Evolutionary conservation across 2,888 invertebrate species (phyloP).

Genomic region (Schizaphis graminum): DNA sequence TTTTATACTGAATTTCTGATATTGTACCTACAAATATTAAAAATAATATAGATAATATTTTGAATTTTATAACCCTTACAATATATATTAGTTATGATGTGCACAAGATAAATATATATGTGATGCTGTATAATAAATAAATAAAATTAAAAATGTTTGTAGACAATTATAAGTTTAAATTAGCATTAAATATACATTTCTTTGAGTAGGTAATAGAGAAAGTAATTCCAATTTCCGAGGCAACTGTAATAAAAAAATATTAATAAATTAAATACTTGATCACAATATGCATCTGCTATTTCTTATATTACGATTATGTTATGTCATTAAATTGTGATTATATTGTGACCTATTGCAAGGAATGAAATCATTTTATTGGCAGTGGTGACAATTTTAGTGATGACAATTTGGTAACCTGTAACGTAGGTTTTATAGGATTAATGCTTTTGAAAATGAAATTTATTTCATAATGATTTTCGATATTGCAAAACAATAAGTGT

Average conservation of each 20-base stretch:
- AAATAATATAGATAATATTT: neutral
- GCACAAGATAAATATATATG: neutral
- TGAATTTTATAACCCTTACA: neutral
- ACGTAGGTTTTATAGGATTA: neutral
- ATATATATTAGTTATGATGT: neutral
- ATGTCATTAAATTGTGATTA: constrained; percentile 16
- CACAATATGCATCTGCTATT: neutral
- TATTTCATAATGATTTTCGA: constrained; percentile 25
- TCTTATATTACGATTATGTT: constrained; percentile 4
- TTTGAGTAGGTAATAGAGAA: neutral
- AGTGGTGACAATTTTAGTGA: neutral
- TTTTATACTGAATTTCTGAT: neutral
- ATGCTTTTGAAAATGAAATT: neutral
- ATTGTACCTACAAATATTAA: neutral
- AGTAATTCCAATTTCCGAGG: neutral
- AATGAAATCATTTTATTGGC: neutral
- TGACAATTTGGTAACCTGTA: constrained; percentile 1
- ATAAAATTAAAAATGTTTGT: neutral
- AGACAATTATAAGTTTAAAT: neutral
- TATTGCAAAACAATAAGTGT: neutral
- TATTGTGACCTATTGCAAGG: constrained; percentile 21
- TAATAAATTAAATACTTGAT: constrained; percentile 2
- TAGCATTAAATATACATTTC: neutral
- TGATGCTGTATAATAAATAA: neutral
- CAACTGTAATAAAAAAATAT: neutral